Conservation (phyloP, 2,113 vertebrate genomes). For the Psittacus erithacus region DNA sequence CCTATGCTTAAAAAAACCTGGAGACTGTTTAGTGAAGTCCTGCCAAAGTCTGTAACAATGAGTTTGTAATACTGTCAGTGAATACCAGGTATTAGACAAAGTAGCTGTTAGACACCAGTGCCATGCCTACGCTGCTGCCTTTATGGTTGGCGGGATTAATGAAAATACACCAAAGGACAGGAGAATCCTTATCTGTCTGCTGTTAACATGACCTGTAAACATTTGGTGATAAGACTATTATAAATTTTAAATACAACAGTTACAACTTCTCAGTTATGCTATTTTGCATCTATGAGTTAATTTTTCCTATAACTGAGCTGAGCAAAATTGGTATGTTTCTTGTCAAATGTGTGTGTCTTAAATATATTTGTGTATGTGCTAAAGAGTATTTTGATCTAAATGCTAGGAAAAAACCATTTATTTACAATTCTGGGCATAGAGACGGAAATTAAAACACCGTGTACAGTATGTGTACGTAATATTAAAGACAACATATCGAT, state of each 20-base stretch:
- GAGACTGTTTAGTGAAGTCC: neutral
- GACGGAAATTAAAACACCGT: neutral
- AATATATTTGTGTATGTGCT: neutral
- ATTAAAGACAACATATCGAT: neutral
- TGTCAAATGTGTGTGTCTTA: slow-evolving; percentile 9
- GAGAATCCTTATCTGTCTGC: neutral
- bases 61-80: neutral
- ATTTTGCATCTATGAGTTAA: neutral
- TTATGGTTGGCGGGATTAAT: neutral
- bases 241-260: neutral
- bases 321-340: slow-evolving; percentile 18
- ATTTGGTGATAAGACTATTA: neutral
- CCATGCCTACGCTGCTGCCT: neutral
- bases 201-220: neutral
- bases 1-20: neutral
- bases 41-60: neutral
- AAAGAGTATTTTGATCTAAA: slow-evolving; percentile 54
- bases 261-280: neutral
- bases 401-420: slow-evolving; percentile 14
- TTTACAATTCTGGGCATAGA: neutral
- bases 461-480: neutral
- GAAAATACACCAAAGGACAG: neutral
- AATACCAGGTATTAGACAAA: neutral
- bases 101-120: neutral
- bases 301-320: neutral